Percentiles rank a stretch among this genome's conserved stretches.
Conservation (phyloP, 1,140 invertebrate species). For the Bombus pascuorum region DNA sequence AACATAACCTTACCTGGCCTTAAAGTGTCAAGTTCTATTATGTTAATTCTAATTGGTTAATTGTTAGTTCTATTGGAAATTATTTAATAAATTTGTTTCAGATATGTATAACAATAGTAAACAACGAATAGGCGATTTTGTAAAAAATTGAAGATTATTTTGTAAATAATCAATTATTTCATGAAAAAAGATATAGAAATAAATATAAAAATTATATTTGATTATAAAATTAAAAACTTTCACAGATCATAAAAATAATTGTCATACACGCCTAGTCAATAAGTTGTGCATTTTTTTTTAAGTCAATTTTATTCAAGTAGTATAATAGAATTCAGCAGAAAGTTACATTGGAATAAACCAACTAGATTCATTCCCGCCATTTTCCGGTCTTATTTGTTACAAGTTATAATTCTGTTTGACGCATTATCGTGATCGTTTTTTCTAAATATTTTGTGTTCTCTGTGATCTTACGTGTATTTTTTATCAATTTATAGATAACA, state of each 20-base stretch:
- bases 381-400: neutral
- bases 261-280: neutral
- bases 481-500: neutral
- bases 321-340: neutral
- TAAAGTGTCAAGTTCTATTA: neutral
- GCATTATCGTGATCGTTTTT: constrained; percentile 13
- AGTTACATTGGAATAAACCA: neutral
- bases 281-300: neutral
- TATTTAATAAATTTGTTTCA: neutral
- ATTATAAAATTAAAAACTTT: neutral
- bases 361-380: constrained; percentile 30
- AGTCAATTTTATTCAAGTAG: neutral
- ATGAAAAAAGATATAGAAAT: neutral
- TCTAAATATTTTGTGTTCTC: neutral
- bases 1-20: neutral
- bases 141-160: neutral
- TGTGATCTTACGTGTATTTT: neutral
- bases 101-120: neutral
- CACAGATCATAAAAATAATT: neutral
- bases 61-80: neutral
- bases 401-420: neutral
- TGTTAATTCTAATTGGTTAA: neutral
- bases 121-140: neutral
- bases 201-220: neutral
- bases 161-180: neutral